Percentiles rank a stretch among this genome's conserved stretches.
These are phyloP conservation scores for Celastrina argiolus DNA, from an alignment of 2,888 invertebrate genomes.

Conservation along the genomic window DNA sequence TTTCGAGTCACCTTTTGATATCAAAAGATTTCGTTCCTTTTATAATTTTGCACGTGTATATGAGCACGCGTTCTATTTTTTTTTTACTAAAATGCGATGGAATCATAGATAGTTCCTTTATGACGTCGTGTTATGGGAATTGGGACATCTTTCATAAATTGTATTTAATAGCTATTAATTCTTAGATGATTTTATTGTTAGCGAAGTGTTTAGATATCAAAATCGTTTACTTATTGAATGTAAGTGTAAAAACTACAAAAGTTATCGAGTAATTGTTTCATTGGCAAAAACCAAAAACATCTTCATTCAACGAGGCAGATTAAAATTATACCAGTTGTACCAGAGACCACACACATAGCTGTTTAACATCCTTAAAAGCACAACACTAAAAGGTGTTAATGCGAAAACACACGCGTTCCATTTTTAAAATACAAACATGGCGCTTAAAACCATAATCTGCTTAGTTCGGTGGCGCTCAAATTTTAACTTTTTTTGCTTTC, in stretches of 20 bases:
- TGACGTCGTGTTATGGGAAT: background rate
- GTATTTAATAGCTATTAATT: background rate
- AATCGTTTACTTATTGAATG: too few relatives aligned
- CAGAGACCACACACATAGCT: conserved; percentile 65
- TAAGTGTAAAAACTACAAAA: too few relatives aligned
- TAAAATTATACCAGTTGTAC: conserved; percentile 35
- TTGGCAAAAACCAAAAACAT: conserved; percentile 32
- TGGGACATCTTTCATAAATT: background rate
- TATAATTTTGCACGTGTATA: conserved; percentile 53
- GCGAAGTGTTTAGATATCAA: background rate
- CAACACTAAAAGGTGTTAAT: conserved; percentile 75
- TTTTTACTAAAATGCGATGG: conserved; percentile 11
- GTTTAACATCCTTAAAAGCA: conserved; percentile 51
- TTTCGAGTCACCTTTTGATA: conserved; percentile 50
- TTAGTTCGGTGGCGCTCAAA: conserved; percentile 59
- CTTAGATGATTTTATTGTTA: background rate
- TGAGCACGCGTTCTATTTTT: conserved; percentile 60
- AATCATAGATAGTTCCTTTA: conserved; percentile 9
- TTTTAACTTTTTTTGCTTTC: conserved; percentile 24
- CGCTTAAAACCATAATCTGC: conserved; percentile 68
- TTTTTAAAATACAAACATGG: conserved; percentile 67
- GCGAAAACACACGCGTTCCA: conserved; percentile 63
- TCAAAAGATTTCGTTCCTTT: conserved; percentile 57
- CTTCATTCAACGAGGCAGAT: conserved; percentile 36
- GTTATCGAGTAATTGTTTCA: background rate